A percentile compares a stretch with the other conserved stretches of the same genome.
Conservation (phyloP, 1,140 invertebrate species). For the Holotrichia oblita region DNA sequence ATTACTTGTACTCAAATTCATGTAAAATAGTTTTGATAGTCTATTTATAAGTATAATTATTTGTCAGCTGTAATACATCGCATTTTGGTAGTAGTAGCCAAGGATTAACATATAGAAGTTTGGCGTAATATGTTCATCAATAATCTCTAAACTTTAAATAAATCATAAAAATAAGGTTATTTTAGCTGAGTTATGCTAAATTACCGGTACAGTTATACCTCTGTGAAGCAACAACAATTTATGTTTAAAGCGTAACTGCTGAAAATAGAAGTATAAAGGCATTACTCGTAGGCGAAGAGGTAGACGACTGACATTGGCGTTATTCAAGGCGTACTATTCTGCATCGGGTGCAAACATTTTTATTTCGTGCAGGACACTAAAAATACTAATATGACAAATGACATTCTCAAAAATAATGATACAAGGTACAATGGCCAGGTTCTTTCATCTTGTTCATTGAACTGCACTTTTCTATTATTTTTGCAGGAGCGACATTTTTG, state of each 20-base stretch:
- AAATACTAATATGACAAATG: constrained; percentile 40
- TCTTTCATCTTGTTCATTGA: constrained; percentile 39
- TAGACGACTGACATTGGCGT: background rate
- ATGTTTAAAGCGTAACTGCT: background rate
- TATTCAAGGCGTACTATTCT: constrained; percentile 12
- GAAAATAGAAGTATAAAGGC: background rate
- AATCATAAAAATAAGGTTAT: too few species aligned
- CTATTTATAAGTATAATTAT: too few species aligned
- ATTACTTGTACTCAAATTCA: too few species aligned
- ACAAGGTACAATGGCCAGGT: background rate
- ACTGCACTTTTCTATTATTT: constrained; percentile 41
- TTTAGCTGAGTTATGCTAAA: too few species aligned
- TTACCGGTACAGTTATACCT: too few species aligned
- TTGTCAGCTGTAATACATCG: too few species aligned
- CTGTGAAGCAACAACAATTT: background rate
- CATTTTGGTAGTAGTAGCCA: too few species aligned
- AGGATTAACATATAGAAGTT: too few species aligned
- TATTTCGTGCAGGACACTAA: constrained; percentile 23
- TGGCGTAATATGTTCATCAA: too few species aligned
- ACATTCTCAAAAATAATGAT: constrained; percentile 40
- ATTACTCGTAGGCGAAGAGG: background rate
- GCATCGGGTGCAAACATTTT: constrained; percentile 11
- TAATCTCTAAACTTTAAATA: too few species aligned
- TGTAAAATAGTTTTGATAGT: too few species aligned
- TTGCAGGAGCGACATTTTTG: constrained; percentile 37